A percentile compares a stretch with the other conserved stretches of the same genome.
phyloP scores from a whole-genome alignment of 2,797 vertebrate genomes.

The Apogon hyalosoma region DNA sequence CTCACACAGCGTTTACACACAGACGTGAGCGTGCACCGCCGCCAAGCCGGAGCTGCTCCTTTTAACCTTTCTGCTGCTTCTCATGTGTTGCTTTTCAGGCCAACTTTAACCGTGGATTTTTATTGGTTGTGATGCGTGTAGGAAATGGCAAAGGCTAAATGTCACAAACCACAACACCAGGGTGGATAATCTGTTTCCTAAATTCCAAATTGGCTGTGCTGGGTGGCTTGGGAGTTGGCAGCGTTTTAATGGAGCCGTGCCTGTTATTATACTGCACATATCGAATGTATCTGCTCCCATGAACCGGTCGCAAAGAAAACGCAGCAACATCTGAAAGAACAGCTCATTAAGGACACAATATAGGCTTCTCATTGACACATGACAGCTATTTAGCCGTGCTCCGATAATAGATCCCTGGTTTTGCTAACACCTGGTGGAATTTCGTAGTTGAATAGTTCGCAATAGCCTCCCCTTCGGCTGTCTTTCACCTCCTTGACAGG shows the following conservation, averaged over 20 bases:
- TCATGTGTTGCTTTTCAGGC: constrained; percentile 27
- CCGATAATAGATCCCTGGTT: constrained; percentile 41
- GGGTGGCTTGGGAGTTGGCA: constrained; percentile 43
- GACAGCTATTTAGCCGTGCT: constrained; percentile 57
- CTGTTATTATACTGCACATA: constrained; percentile 33
- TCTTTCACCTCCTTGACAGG: constrained; percentile 68
- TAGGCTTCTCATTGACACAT: constrained; percentile 45
- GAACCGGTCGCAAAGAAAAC: constrained; percentile 39
- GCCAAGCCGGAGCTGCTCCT: constrained; percentile 38
- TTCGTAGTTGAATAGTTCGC: constrained; percentile 50
- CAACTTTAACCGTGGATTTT: constrained; percentile 24
- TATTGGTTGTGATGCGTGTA: constrained; percentile 62
- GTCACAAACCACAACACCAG: constrained; percentile 61
- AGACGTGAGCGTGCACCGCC: constrained; percentile 3
- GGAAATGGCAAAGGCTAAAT: constrained; percentile 67
- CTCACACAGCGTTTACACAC: constrained; percentile 13
- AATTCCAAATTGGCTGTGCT: constrained; percentile 46
- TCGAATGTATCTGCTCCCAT: constrained; percentile 35
- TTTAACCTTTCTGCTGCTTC: constrained; percentile 50
- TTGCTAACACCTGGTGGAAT: constrained; percentile 72
- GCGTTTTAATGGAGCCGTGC: constrained; percentile 21
- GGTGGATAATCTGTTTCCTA: constrained; percentile 69
- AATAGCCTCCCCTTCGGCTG: constrained; percentile 40
- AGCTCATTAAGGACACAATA: constrained; percentile 61
- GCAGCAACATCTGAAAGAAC: constrained; percentile 45